Percentiles rank a stretch among this genome's conserved stretches.
Conservation (phyloP, 2,888 invertebrate species). For the Eupeodes luniger region DNA sequence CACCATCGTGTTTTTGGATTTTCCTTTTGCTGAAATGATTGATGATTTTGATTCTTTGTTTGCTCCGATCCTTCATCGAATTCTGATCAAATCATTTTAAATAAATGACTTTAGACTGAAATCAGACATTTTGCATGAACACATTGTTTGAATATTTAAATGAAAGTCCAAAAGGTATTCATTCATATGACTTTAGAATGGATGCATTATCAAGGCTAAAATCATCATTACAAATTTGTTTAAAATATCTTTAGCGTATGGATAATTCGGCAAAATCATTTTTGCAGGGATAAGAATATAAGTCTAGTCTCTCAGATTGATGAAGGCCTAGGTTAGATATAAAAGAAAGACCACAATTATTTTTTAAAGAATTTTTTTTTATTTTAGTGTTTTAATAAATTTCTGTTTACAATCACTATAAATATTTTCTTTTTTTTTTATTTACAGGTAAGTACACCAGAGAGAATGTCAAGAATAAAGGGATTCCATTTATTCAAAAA, state of each 20-base stretch:
- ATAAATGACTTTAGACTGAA: not conserved
- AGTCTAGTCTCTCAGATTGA: too few species aligned
- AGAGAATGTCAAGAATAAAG: not conserved
- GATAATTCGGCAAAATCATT: too few species aligned
- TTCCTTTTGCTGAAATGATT: not conserved
- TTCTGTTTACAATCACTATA: too few species aligned
- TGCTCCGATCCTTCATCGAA: slow-evolving; percentile 20
- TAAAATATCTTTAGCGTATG: too few species aligned
- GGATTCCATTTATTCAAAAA: not conserved
- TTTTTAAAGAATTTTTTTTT: not conserved
- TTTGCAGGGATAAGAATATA: too few species aligned
- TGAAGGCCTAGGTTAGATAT: too few species aligned
- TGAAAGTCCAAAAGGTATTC: not conserved
- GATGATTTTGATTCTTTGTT: slow-evolving; percentile 11
- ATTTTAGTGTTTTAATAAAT: not conserved
- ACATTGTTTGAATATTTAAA: not conserved
- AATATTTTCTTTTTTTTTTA: slow-evolving; percentile 14
- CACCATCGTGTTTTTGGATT: not conserved
- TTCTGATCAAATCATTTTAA: slow-evolving; percentile 19
- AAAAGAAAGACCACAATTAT: too few species aligned
- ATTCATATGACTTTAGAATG: too few species aligned
- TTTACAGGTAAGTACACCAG: slow-evolving; percentile 28
- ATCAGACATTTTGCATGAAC: not conserved
- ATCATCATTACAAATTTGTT: too few species aligned
- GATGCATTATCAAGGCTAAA: too few species aligned